phyloP scores from a whole-genome alignment of 2,797 vertebrate genomes.

The Petrocephalus sullivani region DNA sequence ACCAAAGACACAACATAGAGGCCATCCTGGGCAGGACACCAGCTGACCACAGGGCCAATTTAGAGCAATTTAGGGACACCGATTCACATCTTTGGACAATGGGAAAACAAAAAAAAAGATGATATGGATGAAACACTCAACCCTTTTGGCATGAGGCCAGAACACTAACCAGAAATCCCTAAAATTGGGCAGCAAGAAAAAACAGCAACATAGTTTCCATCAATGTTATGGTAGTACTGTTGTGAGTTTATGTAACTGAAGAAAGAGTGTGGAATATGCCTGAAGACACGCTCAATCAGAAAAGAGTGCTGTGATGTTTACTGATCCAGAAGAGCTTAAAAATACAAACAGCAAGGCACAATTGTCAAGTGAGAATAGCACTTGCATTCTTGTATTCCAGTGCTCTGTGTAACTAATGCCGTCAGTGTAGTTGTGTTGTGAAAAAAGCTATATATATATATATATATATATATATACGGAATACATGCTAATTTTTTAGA shows the following conservation, averaged over 20 bases:
- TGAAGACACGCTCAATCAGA: background rate
- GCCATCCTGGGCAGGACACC: background rate
- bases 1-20: background rate
- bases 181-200: background rate
- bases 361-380: background rate
- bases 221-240: background rate
- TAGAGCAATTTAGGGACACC: background rate
- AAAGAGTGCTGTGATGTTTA: background rate
- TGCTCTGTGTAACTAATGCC: background rate
- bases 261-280: background rate
- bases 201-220: background rate
- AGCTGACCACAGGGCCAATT: background rate
- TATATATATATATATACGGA: slow-evolving; percentile 43
- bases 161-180: background rate
- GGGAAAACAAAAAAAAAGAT: background rate
- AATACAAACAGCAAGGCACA: background rate
- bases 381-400: background rate
- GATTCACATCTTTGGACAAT: background rate
- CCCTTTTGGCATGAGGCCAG: background rate
- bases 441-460: slow-evolving; percentile 42
- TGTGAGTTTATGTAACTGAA: background rate
- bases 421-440: background rate
- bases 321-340: slow-evolving; percentile 2
- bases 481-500: slow-evolving; percentile 56
- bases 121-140: background rate